Evolutionary conservation across 2,113 vertebrate genomes (phyloP).

Genomic region (Carlito syrichta): DNA sequence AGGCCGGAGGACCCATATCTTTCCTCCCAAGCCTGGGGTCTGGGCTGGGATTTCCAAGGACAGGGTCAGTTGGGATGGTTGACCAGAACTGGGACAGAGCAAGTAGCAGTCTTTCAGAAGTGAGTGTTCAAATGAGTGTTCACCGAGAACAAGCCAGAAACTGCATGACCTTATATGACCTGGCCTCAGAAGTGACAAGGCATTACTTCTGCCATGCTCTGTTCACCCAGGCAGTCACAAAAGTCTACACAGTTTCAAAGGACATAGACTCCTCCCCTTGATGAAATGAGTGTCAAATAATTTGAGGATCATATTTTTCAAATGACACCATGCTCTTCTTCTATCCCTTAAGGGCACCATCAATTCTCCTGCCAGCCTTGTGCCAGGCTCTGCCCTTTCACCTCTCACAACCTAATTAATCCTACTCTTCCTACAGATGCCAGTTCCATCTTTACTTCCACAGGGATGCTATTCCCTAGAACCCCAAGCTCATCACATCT

Average conservation of each 20-base stretch:
- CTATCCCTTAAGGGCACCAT: rapidly evolving
- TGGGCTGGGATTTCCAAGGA: neutral
- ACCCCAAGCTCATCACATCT: rapidly evolving
- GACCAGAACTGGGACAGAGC: rapidly evolving
- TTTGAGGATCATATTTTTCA: rapidly evolving
- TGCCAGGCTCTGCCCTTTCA: neutral
- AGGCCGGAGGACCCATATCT: rapidly evolving
- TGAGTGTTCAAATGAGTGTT: neutral
- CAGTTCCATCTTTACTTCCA: neutral
- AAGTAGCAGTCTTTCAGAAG: neutral
- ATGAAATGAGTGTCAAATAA: too few relatives aligned
- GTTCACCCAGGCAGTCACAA: rapidly evolving
- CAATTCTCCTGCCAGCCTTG: too few relatives aligned
- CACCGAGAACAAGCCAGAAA: neutral
- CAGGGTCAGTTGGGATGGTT: neutral
- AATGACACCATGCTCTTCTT: rapidly evolving
- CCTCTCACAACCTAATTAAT: too few relatives aligned
- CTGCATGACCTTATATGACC: rapidly evolving
- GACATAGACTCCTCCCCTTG: neutral
- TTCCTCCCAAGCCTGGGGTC: neutral
- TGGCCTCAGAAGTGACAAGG: neutral
- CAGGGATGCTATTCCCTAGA: too few relatives aligned
- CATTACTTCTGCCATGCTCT: neutral
- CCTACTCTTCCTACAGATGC: rapidly evolving
- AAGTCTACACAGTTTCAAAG: neutral